Conservation (phyloP, 2,888 invertebrate species). For the Dastarcus helophoroides region DNA sequence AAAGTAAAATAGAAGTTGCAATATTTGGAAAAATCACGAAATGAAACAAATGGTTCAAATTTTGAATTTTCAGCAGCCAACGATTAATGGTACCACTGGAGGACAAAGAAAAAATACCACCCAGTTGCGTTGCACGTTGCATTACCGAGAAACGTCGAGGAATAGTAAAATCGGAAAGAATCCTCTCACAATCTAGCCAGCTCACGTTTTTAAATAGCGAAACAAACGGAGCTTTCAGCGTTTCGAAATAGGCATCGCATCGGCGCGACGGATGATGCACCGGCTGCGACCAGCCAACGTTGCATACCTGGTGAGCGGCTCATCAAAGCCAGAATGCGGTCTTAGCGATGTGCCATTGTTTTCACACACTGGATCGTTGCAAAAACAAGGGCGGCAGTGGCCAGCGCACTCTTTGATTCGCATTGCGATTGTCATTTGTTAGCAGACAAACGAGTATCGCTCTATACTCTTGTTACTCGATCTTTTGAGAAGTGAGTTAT, state of each 20-base stretch:
- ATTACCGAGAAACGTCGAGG: too few relatives aligned
- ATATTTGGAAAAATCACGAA: too few relatives aligned
- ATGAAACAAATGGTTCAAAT: too few relatives aligned
- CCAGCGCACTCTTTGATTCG: constrained; percentile 33
- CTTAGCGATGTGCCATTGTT: constrained; percentile 38
- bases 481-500: constrained; percentile 23
- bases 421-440: constrained; percentile 33
- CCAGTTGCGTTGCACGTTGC: too few relatives aligned
- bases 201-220: neutral
- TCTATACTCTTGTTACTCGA: constrained; percentile 22
- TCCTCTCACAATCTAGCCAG: neutral
- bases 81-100: too few relatives aligned
- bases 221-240: constrained; percentile 3
- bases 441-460: constrained; percentile 33
- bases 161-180: too few relatives aligned
- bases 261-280: constrained; percentile 5
- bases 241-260: constrained; percentile 1
- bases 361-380: constrained; percentile 36
- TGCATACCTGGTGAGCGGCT: constrained; percentile 29
- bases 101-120: too few relatives aligned
- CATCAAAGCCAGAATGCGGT: constrained; percentile 37
- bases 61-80: too few relatives aligned
- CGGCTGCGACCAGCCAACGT: constrained; percentile 14
- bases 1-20: too few relatives aligned
- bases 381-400: constrained; percentile 35